Base-by-base conservation (phyloP, 2,888 invertebrate genomes). In the Amblyjoppa proteus region DNA sequence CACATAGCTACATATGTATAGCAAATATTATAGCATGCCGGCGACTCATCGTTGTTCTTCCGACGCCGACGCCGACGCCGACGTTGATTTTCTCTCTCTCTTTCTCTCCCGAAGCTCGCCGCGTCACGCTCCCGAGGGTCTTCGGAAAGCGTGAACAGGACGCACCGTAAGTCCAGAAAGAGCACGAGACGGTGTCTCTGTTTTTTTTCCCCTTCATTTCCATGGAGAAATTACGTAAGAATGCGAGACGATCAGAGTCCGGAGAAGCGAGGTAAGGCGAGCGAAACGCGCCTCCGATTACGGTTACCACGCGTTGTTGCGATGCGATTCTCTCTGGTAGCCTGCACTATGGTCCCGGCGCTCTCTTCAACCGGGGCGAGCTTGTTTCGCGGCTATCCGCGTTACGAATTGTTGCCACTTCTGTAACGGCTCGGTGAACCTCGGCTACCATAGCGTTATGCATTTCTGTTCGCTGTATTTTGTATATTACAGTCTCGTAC, bases 111-210 rank as follows among this genome's bases (percentile, higher is more conserved):
- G 80, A 64, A 53, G 71, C 34, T 51, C 79, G 80, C 80, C 83
- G 77, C 87, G 93, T 93, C 89, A 92, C 92, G 92, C 91, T 92
- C 84, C 81, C 90, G 81, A 88, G 88, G 82, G 85, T 92, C 92
- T 92, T 91, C 92, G 91, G 93, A 93, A 93, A 93, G 93, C 93
- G 93, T 93, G 92, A 91, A 93, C 90, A 91, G 90, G 90, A 90
- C 89, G 84, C 87, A 86, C 85, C 85, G 58, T 71, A 16, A 49
- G 76, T 78, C 31, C 81, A 34, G 64, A 64, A 49, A 16, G 81
- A 53, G 61, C 83, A 64, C 64, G 64, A 61, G 81, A 69, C 58
- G 45, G 7, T 77, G 49, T 84, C 51, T 82, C 76, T 66, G 73
- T 81, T 68, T 70, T 41, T 81, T 64, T 81, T 83, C 81, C 71